phyloP scores from a whole-genome alignment of 2,113 vertebrate genomes.

The Carassius carassius region DNA sequence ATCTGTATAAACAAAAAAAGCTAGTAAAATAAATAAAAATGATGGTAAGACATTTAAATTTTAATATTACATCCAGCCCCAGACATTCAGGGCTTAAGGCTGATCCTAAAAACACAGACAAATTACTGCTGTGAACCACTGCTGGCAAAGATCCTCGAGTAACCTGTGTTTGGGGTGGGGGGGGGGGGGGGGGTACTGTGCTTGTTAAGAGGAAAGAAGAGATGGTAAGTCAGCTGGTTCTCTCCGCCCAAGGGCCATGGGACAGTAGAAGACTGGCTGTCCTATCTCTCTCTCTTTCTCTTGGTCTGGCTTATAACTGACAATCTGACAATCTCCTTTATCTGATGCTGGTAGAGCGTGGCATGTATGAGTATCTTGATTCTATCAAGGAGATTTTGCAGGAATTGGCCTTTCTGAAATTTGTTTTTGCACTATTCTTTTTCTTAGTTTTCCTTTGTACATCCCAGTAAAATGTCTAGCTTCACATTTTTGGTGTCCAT shows the following conservation, averaged over 20 bases:
- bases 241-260: neutral
- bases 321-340: constrained; percentile 17
- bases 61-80: neutral
- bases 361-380: neutral
- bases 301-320: neutral
- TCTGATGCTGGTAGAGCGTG: constrained; percentile 3
- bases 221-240: neutral
- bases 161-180: neutral
- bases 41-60: constrained; percentile 1
- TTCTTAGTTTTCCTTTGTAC: no score
- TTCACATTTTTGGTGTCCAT: neutral
- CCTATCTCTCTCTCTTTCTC: neutral
- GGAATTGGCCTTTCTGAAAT: constrained; percentile 1
- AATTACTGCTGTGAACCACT: neutral
- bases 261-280: constrained; percentile 11
- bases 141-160: neutral
- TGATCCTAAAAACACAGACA: neutral
- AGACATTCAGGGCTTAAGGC: constrained; percentile 1
- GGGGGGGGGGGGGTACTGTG: no score
- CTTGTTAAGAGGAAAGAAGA: neutral
- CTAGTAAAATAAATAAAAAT: neutral
- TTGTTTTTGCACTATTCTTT: neutral
- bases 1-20: constrained; percentile 5
- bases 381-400: constrained; percentile 9
- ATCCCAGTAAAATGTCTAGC: neutral